Conservation (phyloP, 2,113 vertebrate species). For the Pelmatolapia mariae region DNA sequence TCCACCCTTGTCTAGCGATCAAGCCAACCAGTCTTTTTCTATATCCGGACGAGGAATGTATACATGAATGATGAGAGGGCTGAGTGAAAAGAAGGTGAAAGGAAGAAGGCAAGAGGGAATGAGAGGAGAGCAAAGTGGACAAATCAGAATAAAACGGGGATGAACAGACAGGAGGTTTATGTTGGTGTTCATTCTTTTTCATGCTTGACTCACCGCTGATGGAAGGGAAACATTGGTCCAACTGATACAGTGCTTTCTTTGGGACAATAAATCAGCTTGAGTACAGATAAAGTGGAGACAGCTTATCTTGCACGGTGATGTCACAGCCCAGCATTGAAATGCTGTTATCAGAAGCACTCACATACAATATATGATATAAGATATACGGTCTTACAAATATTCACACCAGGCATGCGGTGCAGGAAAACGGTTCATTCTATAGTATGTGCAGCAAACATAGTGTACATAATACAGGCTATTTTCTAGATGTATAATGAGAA, state of each 20-base stretch:
- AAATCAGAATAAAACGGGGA: slow-evolving; percentile 5
- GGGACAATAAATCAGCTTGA: slow-evolving; percentile 65
- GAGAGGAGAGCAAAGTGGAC: background rate
- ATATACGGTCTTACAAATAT: background rate
- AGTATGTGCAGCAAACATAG: background rate
- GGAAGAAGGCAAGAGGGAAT: background rate
- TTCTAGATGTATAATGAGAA: background rate
- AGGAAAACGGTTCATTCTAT: background rate
- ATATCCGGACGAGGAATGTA: background rate
- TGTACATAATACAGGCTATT: background rate
- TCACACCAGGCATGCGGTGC: background rate
- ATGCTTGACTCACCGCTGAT: slow-evolving; percentile 61
- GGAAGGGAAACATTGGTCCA: slow-evolving; percentile 52
- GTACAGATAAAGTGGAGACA: slow-evolving; percentile 47
- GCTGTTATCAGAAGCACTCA: slow-evolving; percentile 47
- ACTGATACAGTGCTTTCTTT: slow-evolving; percentile 53
- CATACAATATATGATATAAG: slow-evolving; percentile 20
- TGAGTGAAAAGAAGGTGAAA: background rate
- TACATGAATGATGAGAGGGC: background rate
- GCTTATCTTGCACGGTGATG: slow-evolving; percentile 65
- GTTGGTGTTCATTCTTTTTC: slow-evolving; percentile 50
- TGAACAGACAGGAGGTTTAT: slow-evolving; percentile 50
- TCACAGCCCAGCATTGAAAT: slow-evolving; percentile 50
- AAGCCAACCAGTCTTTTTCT: background rate
- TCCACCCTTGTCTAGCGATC: background rate